These are phyloP conservation scores for Apis laboriosa DNA, from an alignment of 1,140 invertebrate species.

Conservation along the genomic window DNA sequence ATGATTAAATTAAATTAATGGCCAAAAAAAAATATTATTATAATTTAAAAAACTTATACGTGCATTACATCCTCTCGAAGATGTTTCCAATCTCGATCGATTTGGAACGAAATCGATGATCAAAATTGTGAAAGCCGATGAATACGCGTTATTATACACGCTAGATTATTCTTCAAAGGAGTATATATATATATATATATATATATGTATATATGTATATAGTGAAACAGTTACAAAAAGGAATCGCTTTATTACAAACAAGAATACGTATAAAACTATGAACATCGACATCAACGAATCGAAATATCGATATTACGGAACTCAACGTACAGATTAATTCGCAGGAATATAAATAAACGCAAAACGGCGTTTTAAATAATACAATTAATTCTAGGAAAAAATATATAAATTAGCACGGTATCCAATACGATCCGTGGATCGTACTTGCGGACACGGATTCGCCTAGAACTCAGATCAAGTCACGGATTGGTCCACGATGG, in stretches of 20 bases:
- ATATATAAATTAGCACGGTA: constrained; percentile 38
- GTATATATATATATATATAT: not conserved
- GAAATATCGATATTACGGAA: constrained; percentile 50
- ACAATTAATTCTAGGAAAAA: constrained; percentile 29
- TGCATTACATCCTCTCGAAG: too few species aligned
- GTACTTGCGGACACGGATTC: not conserved
- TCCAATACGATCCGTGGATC: not conserved
- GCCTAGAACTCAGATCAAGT: not conserved
- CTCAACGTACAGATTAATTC: not conserved
- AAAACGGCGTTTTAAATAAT: constrained; percentile 51
- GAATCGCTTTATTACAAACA: constrained; percentile 73
- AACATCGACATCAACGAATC: constrained; percentile 37
- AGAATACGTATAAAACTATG: constrained; percentile 60
- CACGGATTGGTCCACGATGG: too few species aligned
- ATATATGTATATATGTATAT: not conserved
- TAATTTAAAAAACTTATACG: not conserved
- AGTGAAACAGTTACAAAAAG: constrained; percentile 4
- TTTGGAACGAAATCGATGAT: too few species aligned
- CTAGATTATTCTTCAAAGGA: too few species aligned
- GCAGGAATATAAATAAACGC: constrained; percentile 61
- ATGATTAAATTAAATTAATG: not conserved
- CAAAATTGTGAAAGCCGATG: too few species aligned
- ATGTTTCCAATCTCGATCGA: too few species aligned
- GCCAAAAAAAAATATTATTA: not conserved
- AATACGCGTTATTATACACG: too few species aligned